Percentiles rank a stretch among this genome's conserved stretches.
Conservation (phyloP, 2,797 vertebrate species). For the Epinephelus malabaricus region DNA sequence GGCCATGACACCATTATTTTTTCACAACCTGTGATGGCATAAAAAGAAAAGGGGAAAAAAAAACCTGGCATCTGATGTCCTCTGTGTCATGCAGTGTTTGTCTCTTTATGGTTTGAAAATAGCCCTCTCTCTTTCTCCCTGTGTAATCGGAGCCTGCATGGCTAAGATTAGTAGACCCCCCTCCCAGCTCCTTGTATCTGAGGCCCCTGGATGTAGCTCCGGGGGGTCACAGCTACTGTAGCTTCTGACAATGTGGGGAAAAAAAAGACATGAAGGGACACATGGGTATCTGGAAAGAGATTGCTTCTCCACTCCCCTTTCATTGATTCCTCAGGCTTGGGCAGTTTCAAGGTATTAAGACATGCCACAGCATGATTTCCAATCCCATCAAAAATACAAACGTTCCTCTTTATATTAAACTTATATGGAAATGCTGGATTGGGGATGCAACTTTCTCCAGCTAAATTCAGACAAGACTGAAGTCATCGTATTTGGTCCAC, state of each 20-base stretch:
- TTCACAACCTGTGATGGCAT: background rate
- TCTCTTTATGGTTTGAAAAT: constrained; percentile 35
- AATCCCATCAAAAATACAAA: too few species aligned
- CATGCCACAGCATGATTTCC: too few species aligned
- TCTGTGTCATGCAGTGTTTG: constrained; percentile 22
- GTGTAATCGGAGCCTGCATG: constrained; percentile 63
- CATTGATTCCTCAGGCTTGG: constrained; percentile 39
- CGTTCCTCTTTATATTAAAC: too few species aligned
- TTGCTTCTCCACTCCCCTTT: constrained; percentile 34
- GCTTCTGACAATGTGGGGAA: constrained; percentile 37
- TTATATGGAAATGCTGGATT: too few species aligned
- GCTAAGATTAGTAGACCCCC: constrained; percentile 66
- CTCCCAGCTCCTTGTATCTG: constrained; percentile 45
- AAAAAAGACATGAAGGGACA: constrained; percentile 27
- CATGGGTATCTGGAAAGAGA: constrained; percentile 7
- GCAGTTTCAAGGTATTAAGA: too few species aligned
- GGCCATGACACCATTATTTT: background rate
- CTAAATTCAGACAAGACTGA: too few species aligned
- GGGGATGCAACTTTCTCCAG: too few species aligned
- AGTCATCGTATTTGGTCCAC: too few species aligned
- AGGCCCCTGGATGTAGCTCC: constrained; percentile 46
- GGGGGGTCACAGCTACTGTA: constrained; percentile 36
- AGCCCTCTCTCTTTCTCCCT: constrained; percentile 30
- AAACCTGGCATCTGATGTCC: constrained; percentile 4
- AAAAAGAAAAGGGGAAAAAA: background rate